phyloP scores from a whole-genome alignment of 2,797 vertebrate species.

The Nasua narica region DNA sequence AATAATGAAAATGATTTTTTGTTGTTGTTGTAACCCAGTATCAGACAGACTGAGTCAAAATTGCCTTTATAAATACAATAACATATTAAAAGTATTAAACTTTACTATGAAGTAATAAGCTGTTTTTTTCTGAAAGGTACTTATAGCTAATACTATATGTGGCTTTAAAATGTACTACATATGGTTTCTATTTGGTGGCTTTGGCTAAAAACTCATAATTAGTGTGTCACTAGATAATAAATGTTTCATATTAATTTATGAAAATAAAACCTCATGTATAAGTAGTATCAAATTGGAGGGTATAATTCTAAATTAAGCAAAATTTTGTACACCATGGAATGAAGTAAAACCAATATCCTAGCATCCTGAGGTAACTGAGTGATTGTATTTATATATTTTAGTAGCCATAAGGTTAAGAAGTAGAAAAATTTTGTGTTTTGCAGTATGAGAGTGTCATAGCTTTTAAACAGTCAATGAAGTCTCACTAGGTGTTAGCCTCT shows the following conservation, averaged over 20 bases:
- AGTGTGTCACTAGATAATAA: background rate
- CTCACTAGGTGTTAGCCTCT: background rate
- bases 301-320: background rate
- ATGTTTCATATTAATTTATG: slow-evolving; percentile 21
- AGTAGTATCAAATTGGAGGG: slow-evolving; percentile 16
- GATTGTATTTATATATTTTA: background rate
- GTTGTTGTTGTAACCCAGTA: slow-evolving; percentile 56
- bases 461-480: background rate
- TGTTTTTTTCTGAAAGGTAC: slow-evolving; percentile 64
- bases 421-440: background rate
- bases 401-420: background rate
- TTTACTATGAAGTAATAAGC: slow-evolving; percentile 75
- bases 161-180: background rate
- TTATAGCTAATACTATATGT: slow-evolving; percentile 69
- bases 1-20: slow-evolving; percentile 78
- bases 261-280: slow-evolving; percentile 40
- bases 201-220: slow-evolving; percentile 57
- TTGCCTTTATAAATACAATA: slow-evolving; percentile 63
- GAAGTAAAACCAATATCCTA: background rate
- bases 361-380: background rate
- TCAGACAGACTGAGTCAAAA: slow-evolving; percentile 54
- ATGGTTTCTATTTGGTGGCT: slow-evolving; percentile 65
- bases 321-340: slow-evolving; percentile 43
- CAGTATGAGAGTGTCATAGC: background rate
- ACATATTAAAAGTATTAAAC: slow-evolving; percentile 63